Evolutionary conservation across 53 echinoderm and acorn worm genomes (phyloP).

Genomic region (Echinarachnius parma): DNA sequence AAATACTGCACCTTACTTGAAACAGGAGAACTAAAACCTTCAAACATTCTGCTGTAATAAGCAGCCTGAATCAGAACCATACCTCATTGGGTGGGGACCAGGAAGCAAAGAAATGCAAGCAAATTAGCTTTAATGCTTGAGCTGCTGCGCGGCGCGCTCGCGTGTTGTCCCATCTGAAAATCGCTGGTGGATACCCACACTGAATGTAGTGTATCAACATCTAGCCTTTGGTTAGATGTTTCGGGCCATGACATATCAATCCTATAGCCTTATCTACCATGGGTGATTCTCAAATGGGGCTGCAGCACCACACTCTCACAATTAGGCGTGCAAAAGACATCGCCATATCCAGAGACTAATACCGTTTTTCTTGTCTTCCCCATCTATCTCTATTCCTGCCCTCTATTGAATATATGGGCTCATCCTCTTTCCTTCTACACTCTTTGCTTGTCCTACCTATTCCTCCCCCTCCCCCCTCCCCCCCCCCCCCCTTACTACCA

Average conservation of each 20-base stretch:
- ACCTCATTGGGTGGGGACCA: slow-evolving; percentile 14
- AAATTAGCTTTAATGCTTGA: slow-evolving; percentile 8
- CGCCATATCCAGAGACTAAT: slow-evolving; percentile 14
- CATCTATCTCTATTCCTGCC: slow-evolving; percentile 9
- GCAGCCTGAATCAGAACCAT: background rate
- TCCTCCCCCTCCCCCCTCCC: background rate
- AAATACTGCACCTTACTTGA: too few relatives aligned
- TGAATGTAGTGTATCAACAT: background rate
- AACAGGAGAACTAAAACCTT: too few relatives aligned
- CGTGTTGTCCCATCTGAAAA: slow-evolving; percentile 36
- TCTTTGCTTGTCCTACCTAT: slow-evolving; percentile 21
- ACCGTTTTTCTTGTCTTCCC: slow-evolving; percentile 22
- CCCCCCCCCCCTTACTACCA: slow-evolving; percentile 12
- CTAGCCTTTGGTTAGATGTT: background rate
- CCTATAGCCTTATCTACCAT: slow-evolving; percentile 14
- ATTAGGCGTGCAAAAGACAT: background rate
- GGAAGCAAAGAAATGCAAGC: slow-evolving; percentile 17
- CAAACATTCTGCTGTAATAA: background rate
- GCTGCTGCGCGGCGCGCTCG: slow-evolving; percentile 4
- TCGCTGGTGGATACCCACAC: background rate
- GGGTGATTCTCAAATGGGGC: slow-evolving; percentile 17
- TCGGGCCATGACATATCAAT: too few relatives aligned
- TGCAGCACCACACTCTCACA: slow-evolving; percentile 27
- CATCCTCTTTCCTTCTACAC: slow-evolving; percentile 29
- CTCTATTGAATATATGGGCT: background rate